These are phyloP conservation scores for Drosophila hydei DNA, from an alignment of 1,140 invertebrate genomes.

Conservation along the genomic window DNA sequence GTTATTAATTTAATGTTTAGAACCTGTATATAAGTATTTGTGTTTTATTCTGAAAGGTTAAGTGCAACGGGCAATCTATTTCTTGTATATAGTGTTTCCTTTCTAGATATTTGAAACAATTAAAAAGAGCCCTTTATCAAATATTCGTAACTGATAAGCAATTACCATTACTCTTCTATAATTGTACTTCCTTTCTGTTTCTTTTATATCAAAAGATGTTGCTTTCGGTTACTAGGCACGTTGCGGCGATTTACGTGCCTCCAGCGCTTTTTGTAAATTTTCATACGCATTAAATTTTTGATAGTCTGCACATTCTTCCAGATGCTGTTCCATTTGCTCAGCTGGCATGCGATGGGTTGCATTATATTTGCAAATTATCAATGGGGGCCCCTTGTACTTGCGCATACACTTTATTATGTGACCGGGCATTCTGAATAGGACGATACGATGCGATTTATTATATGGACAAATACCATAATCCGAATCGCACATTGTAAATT, in stretches of 20 bases:
- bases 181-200: neutral
- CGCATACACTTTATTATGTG: constrained; percentile 69
- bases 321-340: constrained; percentile 60
- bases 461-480: constrained; percentile 63
- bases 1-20: constrained; percentile 15
- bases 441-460: constrained; percentile 55
- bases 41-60: constrained; percentile 18
- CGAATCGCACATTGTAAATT: constrained; percentile 50
- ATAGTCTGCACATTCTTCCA: constrained; percentile 54
- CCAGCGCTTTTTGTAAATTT: neutral
- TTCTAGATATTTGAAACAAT: constrained; percentile 19
- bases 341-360: constrained; percentile 66
- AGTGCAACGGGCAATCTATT: constrained; percentile 44
- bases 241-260: constrained; percentile 6
- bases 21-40: constrained; percentile 28
- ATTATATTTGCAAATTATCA: constrained; percentile 71
- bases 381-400: constrained; percentile 64
- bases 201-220: neutral
- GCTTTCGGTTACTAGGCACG: no score
- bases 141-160: constrained; percentile 5
- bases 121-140: neutral
- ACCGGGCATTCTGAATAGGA: constrained; percentile 61
- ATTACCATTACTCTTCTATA: neutral
- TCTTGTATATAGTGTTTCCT: constrained; percentile 42
- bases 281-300: constrained; percentile 13